Percentiles rank a stretch among this genome's conserved stretches.
These are phyloP conservation scores for Dynastes hyllus DNA, from an alignment of 2,888 invertebrate genomes.

Conservation along the genomic window DNA sequence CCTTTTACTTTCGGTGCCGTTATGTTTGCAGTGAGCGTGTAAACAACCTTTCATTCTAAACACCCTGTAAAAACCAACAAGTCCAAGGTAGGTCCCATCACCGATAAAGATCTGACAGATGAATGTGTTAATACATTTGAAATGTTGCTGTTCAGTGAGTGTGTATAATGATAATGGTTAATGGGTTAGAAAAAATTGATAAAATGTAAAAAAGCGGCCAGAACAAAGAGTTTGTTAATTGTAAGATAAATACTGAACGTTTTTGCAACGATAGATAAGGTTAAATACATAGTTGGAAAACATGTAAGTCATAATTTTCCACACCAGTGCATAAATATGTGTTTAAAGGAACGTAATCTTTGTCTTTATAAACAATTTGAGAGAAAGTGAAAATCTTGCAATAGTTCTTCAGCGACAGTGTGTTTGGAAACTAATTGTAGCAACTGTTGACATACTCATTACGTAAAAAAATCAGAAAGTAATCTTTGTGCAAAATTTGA, in stretches of 20 bases:
- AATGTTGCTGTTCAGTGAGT: not conserved
- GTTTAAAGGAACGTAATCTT: too few relatives aligned
- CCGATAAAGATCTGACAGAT: constrained; percentile 4
- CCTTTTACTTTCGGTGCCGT: constrained; percentile 40
- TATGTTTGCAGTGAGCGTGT: constrained; percentile 22
- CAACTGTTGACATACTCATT: too few relatives aligned
- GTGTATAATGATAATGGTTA: not conserved
- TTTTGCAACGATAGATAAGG: not conserved
- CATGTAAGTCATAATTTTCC: too few relatives aligned
- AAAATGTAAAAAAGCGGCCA: constrained; percentile 1
- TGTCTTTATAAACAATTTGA: too few relatives aligned
- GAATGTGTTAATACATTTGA: not conserved
- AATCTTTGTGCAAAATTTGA: too few relatives aligned
- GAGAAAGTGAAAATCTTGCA: too few relatives aligned
- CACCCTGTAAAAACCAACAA: constrained; percentile 28
- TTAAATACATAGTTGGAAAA: not conserved
- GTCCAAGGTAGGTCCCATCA: not conserved
- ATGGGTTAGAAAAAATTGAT: not conserved
- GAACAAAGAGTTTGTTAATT: not conserved
- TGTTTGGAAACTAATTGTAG: too few relatives aligned
- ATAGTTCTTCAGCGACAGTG: too few relatives aligned
- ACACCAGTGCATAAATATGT: too few relatives aligned
- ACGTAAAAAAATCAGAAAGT: too few relatives aligned
- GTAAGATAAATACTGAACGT: not conserved
- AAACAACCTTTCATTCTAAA: constrained; percentile 27